These are phyloP conservation scores for Blastobasis lacticolella DNA, from an alignment of 2,888 invertebrate species.

Conservation along the genomic window DNA sequence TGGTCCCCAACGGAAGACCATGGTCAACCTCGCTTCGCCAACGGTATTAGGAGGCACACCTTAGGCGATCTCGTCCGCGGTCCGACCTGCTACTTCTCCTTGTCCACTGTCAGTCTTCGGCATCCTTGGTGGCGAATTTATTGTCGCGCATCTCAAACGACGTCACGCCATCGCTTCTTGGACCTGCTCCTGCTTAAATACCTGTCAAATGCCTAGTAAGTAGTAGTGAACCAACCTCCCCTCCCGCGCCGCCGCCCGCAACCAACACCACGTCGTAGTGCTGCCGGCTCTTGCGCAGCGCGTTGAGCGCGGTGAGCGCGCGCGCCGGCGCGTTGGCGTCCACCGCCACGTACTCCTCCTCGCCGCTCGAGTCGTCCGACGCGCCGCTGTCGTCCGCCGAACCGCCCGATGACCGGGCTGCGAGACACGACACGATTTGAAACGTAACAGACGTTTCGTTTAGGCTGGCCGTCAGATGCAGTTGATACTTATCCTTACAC, in stretches of 20 bases:
- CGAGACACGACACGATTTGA: too few relatives aligned
- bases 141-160: too few relatives aligned
- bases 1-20: too few relatives aligned
- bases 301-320: slow-evolving; percentile 80
- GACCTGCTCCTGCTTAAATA: neutral
- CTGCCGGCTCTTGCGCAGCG: slow-evolving; percentile 86
- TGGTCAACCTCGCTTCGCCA: too few relatives aligned
- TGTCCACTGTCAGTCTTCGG: neutral
- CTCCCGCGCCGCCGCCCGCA: slow-evolving; percentile 70
- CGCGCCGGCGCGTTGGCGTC: slow-evolving; percentile 75
- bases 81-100: neutral
- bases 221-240: slow-evolving; percentile 41
- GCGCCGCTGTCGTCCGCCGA: slow-evolving; percentile 6
- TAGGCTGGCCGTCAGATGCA: too few relatives aligned
- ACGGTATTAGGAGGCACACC: too few relatives aligned
- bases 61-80: neutral
- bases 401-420: neutral
- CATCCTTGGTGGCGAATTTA: neutral
- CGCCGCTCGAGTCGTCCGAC: slow-evolving; percentile 17
- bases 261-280: slow-evolving; percentile 91
- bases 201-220: neutral
- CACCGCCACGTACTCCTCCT: slow-evolving; percentile 54
- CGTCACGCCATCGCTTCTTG: neutral
- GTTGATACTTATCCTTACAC: too few relatives aligned
- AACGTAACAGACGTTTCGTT: too few relatives aligned